These are phyloP conservation scores for Montipora capitata DNA, from an alignment of 92 coral and sea anemone species.

Conservation along the genomic window DNA sequence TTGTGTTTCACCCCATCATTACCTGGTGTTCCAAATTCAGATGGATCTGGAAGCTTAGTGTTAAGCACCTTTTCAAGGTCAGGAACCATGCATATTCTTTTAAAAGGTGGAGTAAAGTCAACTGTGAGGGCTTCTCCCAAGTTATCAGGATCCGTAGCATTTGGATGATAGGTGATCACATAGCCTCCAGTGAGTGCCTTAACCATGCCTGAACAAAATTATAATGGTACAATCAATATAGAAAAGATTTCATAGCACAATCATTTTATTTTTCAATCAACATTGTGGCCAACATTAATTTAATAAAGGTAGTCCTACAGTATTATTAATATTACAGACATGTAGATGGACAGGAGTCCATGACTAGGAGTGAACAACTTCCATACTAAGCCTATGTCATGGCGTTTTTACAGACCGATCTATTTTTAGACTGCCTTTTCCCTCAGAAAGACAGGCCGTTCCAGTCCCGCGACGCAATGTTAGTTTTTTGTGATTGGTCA, in stretches of 20 bases:
- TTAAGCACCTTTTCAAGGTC: constrained; percentile 89
- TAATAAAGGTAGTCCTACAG: too few relatives aligned
- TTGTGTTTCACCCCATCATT: neutral
- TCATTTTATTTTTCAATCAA: too few relatives aligned
- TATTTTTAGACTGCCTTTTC: too few relatives aligned
- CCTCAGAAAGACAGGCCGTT: too few relatives aligned
- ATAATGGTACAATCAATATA: neutral
- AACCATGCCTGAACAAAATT: constrained; percentile 78
- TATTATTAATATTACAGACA: too few relatives aligned
- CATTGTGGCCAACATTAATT: too few relatives aligned
- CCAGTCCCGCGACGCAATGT: too few relatives aligned
- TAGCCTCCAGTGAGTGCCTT: constrained; percentile 92
- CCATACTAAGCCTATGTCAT: too few relatives aligned
- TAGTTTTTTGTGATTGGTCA: too few relatives aligned
- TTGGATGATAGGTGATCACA: constrained; percentile 89
- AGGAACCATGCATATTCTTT: constrained; percentile 88
- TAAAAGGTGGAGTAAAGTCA: constrained; percentile 96
- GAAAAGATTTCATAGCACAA: neutral
- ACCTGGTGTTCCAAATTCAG: constrained; percentile 91
- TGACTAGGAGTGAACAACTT: too few relatives aligned
- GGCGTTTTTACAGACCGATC: too few relatives aligned
- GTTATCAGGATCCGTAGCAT: constrained; percentile 94
- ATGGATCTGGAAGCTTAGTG: constrained; percentile 84
- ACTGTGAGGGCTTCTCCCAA: constrained; percentile 90
- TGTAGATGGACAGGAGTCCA: too few relatives aligned